These are phyloP conservation scores for Trididemnum nubilum DNA, from an alignment of 23 tunicate genomes.

Conservation along the genomic window DNA sequence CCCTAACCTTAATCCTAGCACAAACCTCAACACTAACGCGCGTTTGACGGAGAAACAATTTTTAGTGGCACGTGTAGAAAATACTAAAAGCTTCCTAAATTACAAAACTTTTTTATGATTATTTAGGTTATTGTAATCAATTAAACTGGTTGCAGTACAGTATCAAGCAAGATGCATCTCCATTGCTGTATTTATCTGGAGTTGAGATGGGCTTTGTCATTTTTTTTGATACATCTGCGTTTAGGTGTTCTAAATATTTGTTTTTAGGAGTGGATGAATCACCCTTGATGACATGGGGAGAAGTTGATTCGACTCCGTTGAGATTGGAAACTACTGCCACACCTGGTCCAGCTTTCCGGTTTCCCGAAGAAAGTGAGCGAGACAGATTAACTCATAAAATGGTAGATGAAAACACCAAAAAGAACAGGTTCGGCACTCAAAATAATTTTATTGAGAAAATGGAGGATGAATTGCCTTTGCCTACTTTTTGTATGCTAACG, in stretches of 20 bases:
- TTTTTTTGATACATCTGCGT: no score
- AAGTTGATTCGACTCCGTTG: constrained; percentile 71
- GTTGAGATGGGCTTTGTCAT: not conserved
- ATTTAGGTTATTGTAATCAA: no score
- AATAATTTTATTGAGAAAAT: not conserved
- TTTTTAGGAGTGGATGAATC: constrained; percentile 73
- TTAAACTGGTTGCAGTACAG: no score
- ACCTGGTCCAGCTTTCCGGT: constrained; percentile 86
- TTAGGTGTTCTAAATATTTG: no score
- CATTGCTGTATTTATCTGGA: not conserved
- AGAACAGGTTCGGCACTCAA: constrained; percentile 49
- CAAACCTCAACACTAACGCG: no score
- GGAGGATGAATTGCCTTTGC: not conserved
- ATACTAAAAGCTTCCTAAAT: no score
- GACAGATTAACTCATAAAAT: constrained; percentile 72
- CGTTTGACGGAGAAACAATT: no score
- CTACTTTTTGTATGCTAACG: no score
- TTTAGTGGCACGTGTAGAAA: no score
- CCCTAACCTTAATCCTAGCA: no score
- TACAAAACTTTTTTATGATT: no score
- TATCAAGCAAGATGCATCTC: not conserved
- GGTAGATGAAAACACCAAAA: constrained; percentile 83
- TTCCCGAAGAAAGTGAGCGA: constrained; percentile 85
- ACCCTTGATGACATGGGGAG: constrained; percentile 96
- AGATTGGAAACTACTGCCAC: constrained; percentile 57